phyloP scores from a whole-genome alignment of 2,888 invertebrate genomes.

The Stenurella melanura region DNA sequence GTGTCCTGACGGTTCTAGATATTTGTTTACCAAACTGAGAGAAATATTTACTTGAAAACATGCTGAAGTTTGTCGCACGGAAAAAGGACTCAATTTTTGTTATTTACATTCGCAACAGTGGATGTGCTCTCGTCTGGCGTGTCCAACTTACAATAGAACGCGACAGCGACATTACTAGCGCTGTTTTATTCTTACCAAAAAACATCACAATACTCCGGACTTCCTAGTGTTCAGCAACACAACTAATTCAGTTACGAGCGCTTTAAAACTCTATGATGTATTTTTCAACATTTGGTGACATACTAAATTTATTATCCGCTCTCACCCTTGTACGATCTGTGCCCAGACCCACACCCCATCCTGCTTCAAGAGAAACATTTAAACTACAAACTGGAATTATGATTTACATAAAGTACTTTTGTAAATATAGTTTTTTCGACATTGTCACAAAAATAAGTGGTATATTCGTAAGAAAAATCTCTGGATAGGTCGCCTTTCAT shows the following conservation, averaged over 20 bases:
- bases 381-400: no score
- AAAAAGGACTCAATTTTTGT: not conserved
- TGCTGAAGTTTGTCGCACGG: not conserved
- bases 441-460: no score
- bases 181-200: constrained; percentile 20
- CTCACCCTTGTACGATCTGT: no score
- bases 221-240: constrained; percentile 9
- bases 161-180: constrained; percentile 5
- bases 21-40: constrained; percentile 3
- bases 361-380: no score
- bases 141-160: constrained; percentile 14
- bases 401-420: no score
- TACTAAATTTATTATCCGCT: no score
- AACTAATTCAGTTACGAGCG: constrained; percentile 15
- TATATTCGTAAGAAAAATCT: no score
- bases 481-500: no score
- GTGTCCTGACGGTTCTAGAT: not conserved
- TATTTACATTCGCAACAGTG: constrained; percentile 5
- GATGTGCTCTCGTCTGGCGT: constrained; percentile 13
- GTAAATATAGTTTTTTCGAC: no score
- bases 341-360: no score
- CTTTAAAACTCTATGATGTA: not conserved
- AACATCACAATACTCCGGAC: constrained; percentile 12
- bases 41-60: constrained; percentile 1
- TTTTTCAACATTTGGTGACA: not conserved